Percentiles rank a stretch among this genome's conserved stretches.
These are phyloP conservation scores for Eclectus roratus DNA, from an alignment of 2,113 vertebrate genomes.

Conservation along the genomic window DNA sequence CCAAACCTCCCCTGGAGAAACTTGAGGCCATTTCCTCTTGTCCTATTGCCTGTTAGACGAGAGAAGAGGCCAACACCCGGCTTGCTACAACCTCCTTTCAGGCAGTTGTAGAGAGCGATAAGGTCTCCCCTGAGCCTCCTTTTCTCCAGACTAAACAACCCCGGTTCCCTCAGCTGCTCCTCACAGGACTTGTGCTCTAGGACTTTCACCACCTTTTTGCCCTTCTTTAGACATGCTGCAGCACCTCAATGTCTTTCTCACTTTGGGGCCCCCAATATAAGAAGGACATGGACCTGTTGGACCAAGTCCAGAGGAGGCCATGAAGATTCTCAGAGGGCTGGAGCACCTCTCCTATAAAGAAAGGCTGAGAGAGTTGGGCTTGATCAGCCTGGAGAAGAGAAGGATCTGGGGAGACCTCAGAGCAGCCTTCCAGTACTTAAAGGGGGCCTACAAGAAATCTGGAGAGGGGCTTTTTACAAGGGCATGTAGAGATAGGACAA, in stretches of 20 bases:
- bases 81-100: background rate
- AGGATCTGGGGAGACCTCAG: background rate
- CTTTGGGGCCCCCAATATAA: background rate
- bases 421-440: background rate
- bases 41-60: background rate
- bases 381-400: background rate
- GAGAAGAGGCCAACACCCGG: background rate
- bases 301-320: background rate
- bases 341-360: background rate
- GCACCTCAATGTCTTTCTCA: background rate
- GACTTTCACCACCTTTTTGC: background rate
- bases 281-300: background rate
- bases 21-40: background rate
- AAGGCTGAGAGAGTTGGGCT: background rate
- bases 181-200: background rate
- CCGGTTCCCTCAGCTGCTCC: background rate
- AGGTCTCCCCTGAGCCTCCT: background rate
- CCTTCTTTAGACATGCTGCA: background rate
- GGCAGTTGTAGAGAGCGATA: fast-evolving
- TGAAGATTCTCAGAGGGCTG: background rate
- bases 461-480: background rate
- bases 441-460: background rate
- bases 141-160: background rate
- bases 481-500: background rate
- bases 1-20: background rate